Conservation (phyloP, 2,888 invertebrate genomes). For the Nomada lathburiana region DNA sequence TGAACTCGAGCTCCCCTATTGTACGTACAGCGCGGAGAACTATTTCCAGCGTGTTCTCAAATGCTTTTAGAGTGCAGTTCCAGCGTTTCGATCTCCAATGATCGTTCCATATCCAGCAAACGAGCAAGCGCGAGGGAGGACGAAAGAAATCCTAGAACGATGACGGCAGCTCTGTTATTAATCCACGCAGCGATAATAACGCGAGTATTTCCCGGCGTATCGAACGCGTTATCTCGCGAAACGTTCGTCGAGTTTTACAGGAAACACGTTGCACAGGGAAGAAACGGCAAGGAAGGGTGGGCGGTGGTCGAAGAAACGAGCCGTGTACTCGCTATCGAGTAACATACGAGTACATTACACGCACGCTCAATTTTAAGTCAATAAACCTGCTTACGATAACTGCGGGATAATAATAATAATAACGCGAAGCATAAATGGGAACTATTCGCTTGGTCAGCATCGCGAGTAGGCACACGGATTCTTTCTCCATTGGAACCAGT, state of each 20-base stretch:
- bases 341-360: conserved; percentile 50
- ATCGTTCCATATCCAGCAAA: neutral
- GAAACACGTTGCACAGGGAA: neutral
- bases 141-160: neutral
- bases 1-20: neutral
- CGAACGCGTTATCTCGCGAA: conserved; percentile 20
- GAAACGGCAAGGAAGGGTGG: neutral
- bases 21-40: neutral
- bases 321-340: conserved; percentile 33
- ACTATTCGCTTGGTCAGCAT: conserved; percentile 31
- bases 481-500: conserved; percentile 14
- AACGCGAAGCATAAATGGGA: conserved; percentile 40
- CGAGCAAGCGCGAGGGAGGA: too few relatives aligned
- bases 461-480: conserved; percentile 31
- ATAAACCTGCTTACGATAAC: conserved; percentile 55
- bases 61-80: neutral
- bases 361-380: conserved; percentile 55
- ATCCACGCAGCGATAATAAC: conserved; percentile 17
- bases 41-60: neutral
- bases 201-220: neutral
- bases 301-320: conserved; percentile 10
- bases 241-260: neutral
- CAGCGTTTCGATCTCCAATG: neutral
- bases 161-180: conserved; percentile 10
- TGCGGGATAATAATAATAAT: conserved; percentile 46